A percentile compares a stretch with the other conserved stretches of the same genome.
phyloP scores from a whole-genome alignment of 2,797 vertebrate species.

The Telmatherina bonti region DNA sequence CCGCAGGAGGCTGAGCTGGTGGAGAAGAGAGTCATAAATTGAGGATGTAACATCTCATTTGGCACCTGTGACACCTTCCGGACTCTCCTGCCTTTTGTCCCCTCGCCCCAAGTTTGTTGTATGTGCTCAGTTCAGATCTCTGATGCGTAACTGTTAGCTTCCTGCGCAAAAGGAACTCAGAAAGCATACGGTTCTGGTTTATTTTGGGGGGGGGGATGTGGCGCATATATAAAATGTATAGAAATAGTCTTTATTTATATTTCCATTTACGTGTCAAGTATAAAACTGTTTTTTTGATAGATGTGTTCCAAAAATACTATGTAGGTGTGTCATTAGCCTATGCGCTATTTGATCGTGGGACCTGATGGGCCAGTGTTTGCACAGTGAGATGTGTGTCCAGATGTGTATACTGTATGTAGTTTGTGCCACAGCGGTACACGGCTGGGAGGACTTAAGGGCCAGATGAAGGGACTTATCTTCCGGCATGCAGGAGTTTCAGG shows the following conservation, averaged over 20 bases:
- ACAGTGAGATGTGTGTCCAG: constrained; percentile 57
- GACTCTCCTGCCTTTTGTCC: constrained; percentile 47
- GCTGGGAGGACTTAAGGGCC: constrained; percentile 62
- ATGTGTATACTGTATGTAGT: constrained; percentile 64
- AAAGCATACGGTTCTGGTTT: constrained; percentile 35
- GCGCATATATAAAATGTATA: constrained; percentile 62
- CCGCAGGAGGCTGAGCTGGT: constrained; percentile 27
- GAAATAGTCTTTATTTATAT: constrained; percentile 84
- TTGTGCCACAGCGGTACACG: constrained; percentile 62
- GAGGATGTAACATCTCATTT: constrained; percentile 40
- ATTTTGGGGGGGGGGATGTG: constrained; percentile 5
- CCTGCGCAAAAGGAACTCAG: constrained; percentile 44
- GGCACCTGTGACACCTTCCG: constrained; percentile 51
- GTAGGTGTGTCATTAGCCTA: constrained; percentile 63
- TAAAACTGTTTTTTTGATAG: constrained; percentile 75
- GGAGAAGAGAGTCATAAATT: constrained; percentile 23
- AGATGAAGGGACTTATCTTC: constrained; percentile 59
- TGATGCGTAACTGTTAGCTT: constrained; percentile 54
- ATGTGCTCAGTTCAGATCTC: constrained; percentile 52
- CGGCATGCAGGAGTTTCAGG: constrained; percentile 53
- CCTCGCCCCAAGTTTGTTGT: constrained; percentile 28
- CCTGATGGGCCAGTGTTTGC: constrained; percentile 80
- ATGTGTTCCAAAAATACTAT: constrained; percentile 72
- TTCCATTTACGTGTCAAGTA: constrained; percentile 75
- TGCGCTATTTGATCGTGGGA: constrained; percentile 73